Conservation (phyloP, 2,797 vertebrate genomes). For the Heliangelus exortis region DNA sequence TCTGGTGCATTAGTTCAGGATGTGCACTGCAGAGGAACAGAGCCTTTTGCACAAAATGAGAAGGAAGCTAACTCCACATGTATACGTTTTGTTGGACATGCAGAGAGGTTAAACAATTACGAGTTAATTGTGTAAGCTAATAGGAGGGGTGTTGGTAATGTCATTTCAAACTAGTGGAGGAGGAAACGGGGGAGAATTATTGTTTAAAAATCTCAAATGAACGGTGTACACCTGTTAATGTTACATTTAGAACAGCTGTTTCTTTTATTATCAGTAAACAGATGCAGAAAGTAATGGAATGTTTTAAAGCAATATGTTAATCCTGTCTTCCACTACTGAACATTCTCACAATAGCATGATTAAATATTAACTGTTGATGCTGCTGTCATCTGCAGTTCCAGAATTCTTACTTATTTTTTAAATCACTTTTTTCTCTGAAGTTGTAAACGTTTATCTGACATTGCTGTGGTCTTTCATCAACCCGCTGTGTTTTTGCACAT, state of each 20-base stretch:
- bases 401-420: constrained; percentile 46
- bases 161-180: constrained; percentile 73
- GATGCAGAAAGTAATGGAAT: constrained; percentile 85
- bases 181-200: constrained; percentile 76
- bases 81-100: constrained; percentile 58
- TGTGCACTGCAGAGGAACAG: constrained; percentile 75
- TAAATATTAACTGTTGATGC: constrained; percentile 75
- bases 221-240: constrained; percentile 82
- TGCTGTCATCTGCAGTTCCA: constrained; percentile 75
- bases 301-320: constrained; percentile 84
- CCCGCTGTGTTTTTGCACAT: neutral
- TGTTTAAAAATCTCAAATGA: constrained; percentile 77
- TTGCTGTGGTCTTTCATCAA: neutral
- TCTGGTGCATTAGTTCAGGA: constrained; percentile 84
- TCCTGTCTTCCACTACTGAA: constrained; percentile 79
- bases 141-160: constrained; percentile 69
- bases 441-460: neutral
- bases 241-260: constrained; percentile 83
- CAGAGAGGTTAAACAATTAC: constrained; percentile 68
- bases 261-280: constrained; percentile 86
- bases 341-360: constrained; percentile 77
- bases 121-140: constrained; percentile 71
- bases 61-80: constrained; percentile 74
- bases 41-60: constrained; percentile 70
- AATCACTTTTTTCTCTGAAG: constrained; percentile 10